These are phyloP conservation scores for Lepilemur septentrionalis DNA, from an alignment of 2,797 vertebrate genomes.

Conservation along the genomic window DNA sequence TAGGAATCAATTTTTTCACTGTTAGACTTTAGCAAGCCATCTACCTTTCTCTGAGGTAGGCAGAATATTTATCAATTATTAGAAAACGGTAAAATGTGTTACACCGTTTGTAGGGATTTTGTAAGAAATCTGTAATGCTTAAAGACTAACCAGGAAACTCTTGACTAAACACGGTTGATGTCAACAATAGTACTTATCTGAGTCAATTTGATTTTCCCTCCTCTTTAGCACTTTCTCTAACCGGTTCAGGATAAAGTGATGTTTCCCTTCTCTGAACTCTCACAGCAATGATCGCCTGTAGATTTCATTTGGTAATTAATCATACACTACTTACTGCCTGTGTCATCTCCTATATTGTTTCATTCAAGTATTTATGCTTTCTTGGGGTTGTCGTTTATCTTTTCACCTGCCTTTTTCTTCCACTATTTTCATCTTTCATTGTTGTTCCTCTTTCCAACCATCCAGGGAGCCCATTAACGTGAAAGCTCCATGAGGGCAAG, in stretches of 20 bases:
- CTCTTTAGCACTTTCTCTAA: neutral
- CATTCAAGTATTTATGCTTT: neutral
- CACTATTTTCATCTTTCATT: neutral
- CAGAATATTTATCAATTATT: neutral
- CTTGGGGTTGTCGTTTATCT: neutral
- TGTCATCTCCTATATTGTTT: neutral
- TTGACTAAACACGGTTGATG: neutral
- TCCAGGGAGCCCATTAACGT: neutral
- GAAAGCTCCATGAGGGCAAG: neutral
- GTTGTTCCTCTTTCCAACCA: neutral
- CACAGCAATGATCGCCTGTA: neutral
- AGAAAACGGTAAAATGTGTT: conserved; percentile 11
- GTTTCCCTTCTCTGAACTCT: neutral
- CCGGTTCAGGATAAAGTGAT: neutral
- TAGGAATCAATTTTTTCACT: neutral
- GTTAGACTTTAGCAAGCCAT: conserved; percentile 11
- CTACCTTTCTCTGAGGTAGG: neutral
- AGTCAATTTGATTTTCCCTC: neutral
- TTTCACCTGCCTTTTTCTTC: neutral
- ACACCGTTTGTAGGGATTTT: neutral
- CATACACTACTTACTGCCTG: neutral
- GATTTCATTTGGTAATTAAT: neutral
- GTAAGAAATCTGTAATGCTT: neutral
- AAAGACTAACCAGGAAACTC: conserved; percentile 15
- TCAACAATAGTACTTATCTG: neutral